Evolutionary conservation across 2,888 invertebrate genomes (phyloP).

Genomic region (Ormyrus thymus): DNA sequence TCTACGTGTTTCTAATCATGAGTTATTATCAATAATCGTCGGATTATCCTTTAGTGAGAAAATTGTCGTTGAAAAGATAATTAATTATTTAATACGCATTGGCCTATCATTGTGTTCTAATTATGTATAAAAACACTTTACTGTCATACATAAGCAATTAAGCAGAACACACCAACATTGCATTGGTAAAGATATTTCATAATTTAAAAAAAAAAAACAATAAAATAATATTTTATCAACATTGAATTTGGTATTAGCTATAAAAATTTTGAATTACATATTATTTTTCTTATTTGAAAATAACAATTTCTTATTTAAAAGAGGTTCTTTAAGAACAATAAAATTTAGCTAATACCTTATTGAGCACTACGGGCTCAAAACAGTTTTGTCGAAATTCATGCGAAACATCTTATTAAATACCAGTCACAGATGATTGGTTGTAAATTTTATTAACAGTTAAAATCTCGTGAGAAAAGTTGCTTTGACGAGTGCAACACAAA

Average conservation of each 20-base stretch:
- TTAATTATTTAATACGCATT: slow-evolving; percentile 28
- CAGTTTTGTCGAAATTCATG: not conserved
- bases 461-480: not conserved
- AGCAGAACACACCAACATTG: slow-evolving; percentile 18
- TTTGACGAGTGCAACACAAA: slow-evolving; percentile 22
- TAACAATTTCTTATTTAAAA: slow-evolving; percentile 8
- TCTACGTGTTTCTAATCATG: not conserved
- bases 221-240: slow-evolving; percentile 39
- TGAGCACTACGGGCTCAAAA: not conserved
- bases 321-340: not conserved
- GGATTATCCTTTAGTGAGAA: slow-evolving; percentile 12
- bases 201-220: slow-evolving; percentile 37
- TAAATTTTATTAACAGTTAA: slow-evolving; percentile 11
- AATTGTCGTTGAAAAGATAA: not conserved
- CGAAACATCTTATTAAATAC: not conserved
- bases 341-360: not conserved
- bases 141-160: slow-evolving; percentile 14
- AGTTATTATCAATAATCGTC: slow-evolving; percentile 2
- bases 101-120: slow-evolving; percentile 18
- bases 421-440: not conserved
- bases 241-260: slow-evolving; percentile 47
- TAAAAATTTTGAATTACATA: slow-evolving; percentile 21
- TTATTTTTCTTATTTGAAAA: not conserved
- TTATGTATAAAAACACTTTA: not conserved
- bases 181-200: slow-evolving; percentile 7